Base-by-base conservation (phyloP, 2,888 invertebrate species). In the Junonia oenone region DNA sequence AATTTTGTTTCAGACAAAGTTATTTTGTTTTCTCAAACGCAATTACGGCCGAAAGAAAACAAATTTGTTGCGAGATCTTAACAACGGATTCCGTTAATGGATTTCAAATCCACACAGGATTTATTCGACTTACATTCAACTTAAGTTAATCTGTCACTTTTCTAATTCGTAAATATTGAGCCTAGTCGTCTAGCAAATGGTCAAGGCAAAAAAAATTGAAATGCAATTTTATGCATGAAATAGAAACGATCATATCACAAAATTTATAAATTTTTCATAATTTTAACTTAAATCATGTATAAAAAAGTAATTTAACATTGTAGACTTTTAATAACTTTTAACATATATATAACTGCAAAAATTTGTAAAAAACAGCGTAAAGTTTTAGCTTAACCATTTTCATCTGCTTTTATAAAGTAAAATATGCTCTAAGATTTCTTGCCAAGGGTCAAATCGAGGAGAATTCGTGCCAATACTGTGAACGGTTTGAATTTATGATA, bases 101-200 rank as follows among this genome's bases (percentile, higher is more conserved):
- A 48, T 45, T 60, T 60, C 48, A 45, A 51, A 60, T 54, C 48
- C 51, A 33, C 51, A 85, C 91, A 40, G 38, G 38, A 38, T 38
- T 40, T 38, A 17, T 40, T 14, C 27, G 35, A 85, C 91, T 50
- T 91, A 91, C 64, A 80, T 43, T 51, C 33, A 51, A 14, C 27
- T 15, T 14, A 37, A 26, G 11, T 49, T 37, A 27, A 35, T 26
- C 22, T 11, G 37, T 49, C 29, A 38, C 27, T 40, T 27, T 27
- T 9, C 15, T 17, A 17, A 50, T 43, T n/a, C 2, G n/a, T 26
- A 26, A 43, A 2, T 2, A 22, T 6, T 43, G 8, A 33, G 31
- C n/a, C n/a, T n/a, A n/a, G n/a, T n/a, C n/a, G n/a, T n/a, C n/a
- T n/a, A n/a, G n/a, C n/a, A n/a, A n/a, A n/a, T n/a, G n/a, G n/a